These are phyloP conservation scores for Hystrix cristata DNA, from an alignment of 2,113 vertebrate species.

Conservation along the genomic window DNA sequence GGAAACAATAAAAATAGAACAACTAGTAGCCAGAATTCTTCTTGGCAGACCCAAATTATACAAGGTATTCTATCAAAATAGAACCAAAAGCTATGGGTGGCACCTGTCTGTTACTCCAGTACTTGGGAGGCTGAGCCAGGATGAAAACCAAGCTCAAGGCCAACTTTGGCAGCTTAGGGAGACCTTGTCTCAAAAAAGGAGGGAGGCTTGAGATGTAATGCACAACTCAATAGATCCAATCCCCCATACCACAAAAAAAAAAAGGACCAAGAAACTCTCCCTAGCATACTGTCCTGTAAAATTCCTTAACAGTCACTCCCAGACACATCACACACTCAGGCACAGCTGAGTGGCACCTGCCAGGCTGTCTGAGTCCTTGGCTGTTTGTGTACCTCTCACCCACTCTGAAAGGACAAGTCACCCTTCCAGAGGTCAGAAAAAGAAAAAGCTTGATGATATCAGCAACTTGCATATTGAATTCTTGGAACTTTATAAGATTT, in stretches of 20 bases:
- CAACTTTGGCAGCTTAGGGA: background rate
- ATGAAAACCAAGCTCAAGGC: background rate
- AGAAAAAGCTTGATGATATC: background rate
- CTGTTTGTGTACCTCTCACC: background rate
- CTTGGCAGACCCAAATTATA: background rate
- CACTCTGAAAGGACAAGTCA: background rate
- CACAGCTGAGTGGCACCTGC: background rate
- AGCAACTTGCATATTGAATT: background rate
- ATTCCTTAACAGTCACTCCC: background rate
- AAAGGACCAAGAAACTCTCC: background rate
- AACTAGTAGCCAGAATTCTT: background rate
- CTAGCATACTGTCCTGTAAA: background rate
- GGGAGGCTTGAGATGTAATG: background rate
- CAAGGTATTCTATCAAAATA: background rate
- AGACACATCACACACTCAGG: background rate
- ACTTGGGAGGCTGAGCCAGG: background rate
- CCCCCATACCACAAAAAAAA: background rate
- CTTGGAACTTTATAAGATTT: background rate
- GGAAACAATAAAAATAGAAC: constrained; percentile 22
- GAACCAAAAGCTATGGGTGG: background rate
- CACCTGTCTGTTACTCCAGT: background rate
- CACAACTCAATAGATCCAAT: background rate
- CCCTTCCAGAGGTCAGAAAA: background rate
- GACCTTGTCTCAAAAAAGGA: background rate
- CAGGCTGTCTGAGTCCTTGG: background rate